These are phyloP conservation scores for Orussus abietinus DNA, from an alignment of 1,140 invertebrate genomes.

Conservation along the genomic window DNA sequence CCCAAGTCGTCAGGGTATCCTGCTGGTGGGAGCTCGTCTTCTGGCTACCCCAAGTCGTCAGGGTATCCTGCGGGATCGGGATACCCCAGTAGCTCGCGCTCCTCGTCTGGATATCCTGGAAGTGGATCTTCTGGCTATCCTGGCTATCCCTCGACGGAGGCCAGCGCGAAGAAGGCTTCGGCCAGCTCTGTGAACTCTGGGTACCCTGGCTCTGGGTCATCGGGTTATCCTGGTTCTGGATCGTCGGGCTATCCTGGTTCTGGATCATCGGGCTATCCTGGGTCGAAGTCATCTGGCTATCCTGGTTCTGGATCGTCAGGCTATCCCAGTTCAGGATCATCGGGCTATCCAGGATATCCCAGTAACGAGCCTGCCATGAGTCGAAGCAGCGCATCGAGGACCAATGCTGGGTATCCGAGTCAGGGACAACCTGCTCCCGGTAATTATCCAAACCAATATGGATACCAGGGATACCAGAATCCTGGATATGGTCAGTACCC, in stretches of 20 bases:
- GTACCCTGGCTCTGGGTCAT: constrained; percentile 8
- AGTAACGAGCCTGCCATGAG: not conserved
- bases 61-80: not conserved
- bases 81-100: constrained; percentile 5
- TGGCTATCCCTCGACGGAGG: constrained; percentile 3
- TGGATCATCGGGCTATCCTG: constrained; percentile 9
- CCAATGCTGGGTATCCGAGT: constrained; percentile 22
- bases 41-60: constrained; percentile 1
- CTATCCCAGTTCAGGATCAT: constrained; percentile 8
- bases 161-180: too few relatives aligned
- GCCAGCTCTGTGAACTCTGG: not conserved
- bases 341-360: constrained; percentile 8
- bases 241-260: constrained; percentile 15
- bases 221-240: constrained; percentile 15
- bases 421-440: constrained; percentile 12
- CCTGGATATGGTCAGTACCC: constrained; percentile 11
- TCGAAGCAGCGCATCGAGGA: not conserved
- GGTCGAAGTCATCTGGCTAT: constrained; percentile 11
- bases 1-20: constrained; percentile 22
- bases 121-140: constrained; percentile 24
- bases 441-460: constrained; percentile 10
- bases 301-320: constrained; percentile 9
- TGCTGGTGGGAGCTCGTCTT: constrained; percentile 3
- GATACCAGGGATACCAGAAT: constrained; percentile 12
- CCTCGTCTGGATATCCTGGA: constrained; percentile 18